phyloP scores from a whole-genome alignment of 2,797 vertebrate species.

The Serranus cabrilla region DNA sequence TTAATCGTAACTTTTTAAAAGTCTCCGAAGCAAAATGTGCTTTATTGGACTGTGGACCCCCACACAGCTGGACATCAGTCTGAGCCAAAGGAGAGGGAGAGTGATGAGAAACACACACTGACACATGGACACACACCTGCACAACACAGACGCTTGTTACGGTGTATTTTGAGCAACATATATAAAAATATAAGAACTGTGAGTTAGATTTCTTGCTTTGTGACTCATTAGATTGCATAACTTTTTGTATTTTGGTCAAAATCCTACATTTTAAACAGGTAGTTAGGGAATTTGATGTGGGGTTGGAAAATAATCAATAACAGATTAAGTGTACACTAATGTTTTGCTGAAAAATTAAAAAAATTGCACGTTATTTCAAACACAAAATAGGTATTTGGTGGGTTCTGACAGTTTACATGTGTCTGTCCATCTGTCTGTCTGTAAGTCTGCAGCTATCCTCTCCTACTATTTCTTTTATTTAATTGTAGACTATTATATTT shows the following conservation, averaged over 20 bases:
- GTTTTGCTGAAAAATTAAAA: too few relatives aligned
- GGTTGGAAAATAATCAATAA: too few relatives aligned
- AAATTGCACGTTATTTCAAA: too few relatives aligned
- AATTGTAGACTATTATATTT: too few relatives aligned
- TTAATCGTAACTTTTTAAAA: slow-evolving; percentile 33
- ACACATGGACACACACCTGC: background rate
- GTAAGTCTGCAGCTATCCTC: too few relatives aligned
- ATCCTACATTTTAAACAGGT: background rate
- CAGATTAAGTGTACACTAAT: too few relatives aligned
- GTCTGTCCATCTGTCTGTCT: too few relatives aligned
- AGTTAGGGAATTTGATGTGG: too few relatives aligned
- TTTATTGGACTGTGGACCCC: slow-evolving; percentile 30
- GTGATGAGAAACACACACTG: background rate
- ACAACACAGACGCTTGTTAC: background rate
- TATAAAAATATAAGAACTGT: background rate
- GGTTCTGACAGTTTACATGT: too few relatives aligned
- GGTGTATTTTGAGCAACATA: background rate
- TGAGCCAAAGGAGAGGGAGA: slow-evolving; percentile 2
- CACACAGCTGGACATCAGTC: slow-evolving; percentile 32
- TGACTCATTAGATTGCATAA: background rate
- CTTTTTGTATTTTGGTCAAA: background rate
- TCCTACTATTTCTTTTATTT: too few relatives aligned
- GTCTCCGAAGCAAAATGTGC: slow-evolving; percentile 23
- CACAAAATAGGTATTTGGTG: too few relatives aligned
- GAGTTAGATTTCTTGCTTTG: background rate